These are phyloP conservation scores for Borostomias antarcticus DNA, from an alignment of 2,797 vertebrate species.

Conservation along the genomic window DNA sequence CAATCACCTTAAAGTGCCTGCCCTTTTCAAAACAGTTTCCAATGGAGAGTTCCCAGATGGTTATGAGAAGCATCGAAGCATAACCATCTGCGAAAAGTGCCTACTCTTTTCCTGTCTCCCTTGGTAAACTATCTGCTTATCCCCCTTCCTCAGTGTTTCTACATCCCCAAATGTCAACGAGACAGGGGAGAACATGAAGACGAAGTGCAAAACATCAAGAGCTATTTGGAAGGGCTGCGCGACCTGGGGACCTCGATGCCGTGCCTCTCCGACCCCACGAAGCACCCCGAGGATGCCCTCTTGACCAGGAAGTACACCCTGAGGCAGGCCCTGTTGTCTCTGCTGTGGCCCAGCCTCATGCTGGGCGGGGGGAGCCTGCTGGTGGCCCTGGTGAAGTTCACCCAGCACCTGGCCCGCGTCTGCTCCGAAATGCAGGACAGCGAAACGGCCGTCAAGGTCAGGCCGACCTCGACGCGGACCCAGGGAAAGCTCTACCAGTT, in stretches of 20 bases:
- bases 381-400: constrained; percentile 82
- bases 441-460: constrained; percentile 17
- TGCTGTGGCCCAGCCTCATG: constrained; percentile 83
- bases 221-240: constrained; percentile 55
- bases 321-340: constrained; percentile 63
- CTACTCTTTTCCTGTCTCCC: no score
- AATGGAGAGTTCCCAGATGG: no score
- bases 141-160: constrained; percentile 79
- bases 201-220: constrained; percentile 72
- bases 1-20: no score
- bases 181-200: constrained; percentile 64
- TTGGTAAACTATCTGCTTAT: no score
- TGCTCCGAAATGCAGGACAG: constrained; percentile 57
- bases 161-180: constrained; percentile 78
- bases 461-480: constrained; percentile 10
- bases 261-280: constrained; percentile 66
- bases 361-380: constrained; percentile 78
- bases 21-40: no score
- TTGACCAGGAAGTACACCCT: constrained; percentile 70
- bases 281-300: constrained; percentile 67
- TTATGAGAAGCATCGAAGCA: no score
- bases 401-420: constrained; percentile 73
- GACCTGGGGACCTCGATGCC: constrained; percentile 39
- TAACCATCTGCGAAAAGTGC: no score
- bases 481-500: constrained; percentile 58